A percentile compares a stretch with the other conserved stretches of the same genome.
Evolutionary conservation across 2,888 invertebrate genomes (phyloP).

Genomic region (Branchipolynoe longqiensis): DNA sequence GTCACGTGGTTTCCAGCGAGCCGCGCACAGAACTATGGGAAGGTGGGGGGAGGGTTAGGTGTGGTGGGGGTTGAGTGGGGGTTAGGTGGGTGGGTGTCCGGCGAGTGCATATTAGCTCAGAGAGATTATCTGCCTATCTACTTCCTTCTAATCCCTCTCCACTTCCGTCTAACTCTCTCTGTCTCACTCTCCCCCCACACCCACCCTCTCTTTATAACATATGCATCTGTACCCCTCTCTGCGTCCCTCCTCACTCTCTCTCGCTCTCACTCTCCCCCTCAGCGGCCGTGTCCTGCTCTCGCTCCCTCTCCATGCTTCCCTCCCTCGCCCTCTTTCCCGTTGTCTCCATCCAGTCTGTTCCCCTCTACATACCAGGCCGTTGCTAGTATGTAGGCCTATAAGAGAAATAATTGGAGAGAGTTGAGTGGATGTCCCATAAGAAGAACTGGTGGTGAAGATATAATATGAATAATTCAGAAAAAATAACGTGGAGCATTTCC

Average conservation of each 20-base stretch:
- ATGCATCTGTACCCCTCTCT: too few species aligned
- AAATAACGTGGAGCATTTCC: too few species aligned
- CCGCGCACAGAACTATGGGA: constrained; percentile 5
- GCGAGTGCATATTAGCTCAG: neutral
- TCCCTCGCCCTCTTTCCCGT: too few species aligned
- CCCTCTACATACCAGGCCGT: too few species aligned
- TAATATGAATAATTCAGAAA: too few species aligned
- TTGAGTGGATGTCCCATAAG: too few species aligned
- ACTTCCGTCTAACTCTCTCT: neutral
- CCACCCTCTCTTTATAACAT: too few species aligned
- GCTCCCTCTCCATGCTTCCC: neutral
- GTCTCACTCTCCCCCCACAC: neutral
- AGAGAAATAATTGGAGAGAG: too few species aligned
- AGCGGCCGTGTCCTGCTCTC: too few species aligned
- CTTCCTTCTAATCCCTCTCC: neutral
- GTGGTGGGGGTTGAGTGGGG: neutral
- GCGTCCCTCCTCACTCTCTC: neutral
- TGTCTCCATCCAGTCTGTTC: too few species aligned
- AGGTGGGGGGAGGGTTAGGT: neutral
- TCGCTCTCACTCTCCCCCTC: neutral
- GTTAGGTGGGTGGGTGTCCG: neutral
- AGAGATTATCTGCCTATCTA: neutral
- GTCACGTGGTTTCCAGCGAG: constrained; percentile 43
- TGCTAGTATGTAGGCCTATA: too few species aligned
- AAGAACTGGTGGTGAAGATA: too few species aligned